Conservation (phyloP, 1,140 invertebrate species). For the Trichonephila clavata region DNA sequence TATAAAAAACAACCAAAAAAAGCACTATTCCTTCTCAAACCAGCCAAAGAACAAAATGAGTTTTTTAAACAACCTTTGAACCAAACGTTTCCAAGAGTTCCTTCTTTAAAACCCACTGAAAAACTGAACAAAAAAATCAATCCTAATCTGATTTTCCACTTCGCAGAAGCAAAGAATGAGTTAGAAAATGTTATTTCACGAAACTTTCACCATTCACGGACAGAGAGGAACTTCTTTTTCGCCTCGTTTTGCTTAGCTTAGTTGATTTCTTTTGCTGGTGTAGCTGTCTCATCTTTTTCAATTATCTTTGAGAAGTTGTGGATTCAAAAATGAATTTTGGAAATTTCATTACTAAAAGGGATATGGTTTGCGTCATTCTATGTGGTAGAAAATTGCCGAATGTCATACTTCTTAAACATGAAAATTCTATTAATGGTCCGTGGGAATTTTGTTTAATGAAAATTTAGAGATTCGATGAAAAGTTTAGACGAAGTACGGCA, state of each 20-base stretch:
- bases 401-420: too few species aligned
- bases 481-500: too few species aligned
- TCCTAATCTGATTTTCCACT: conserved; percentile 49
- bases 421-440: too few species aligned
- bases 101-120: conserved; percentile 11
- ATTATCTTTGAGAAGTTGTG: background rate
- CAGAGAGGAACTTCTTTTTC: too few species aligned
- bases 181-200: conserved; percentile 8
- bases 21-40: too few species aligned
- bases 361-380: background rate
- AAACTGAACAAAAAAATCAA: conserved; percentile 40
- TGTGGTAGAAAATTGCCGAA: background rate
- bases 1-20: too few species aligned
- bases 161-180: conserved; percentile 10
- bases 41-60: too few species aligned
- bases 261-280: background rate
- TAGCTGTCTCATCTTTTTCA: conserved; percentile 41
- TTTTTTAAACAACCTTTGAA: conserved; percentile 6
- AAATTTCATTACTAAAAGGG: conserved; percentile 23
- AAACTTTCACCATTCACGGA: background rate
- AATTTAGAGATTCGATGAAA: too few species aligned
- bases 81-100: background rate
- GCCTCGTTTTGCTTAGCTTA: background rate
- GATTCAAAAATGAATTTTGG: background rate
- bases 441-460: too few species aligned